Percentiles rank a stretch among this genome's conserved stretches.
These are phyloP conservation scores for Remorina albescens DNA, from an alignment of 2,797 vertebrate species.

Conservation along the genomic window DNA sequence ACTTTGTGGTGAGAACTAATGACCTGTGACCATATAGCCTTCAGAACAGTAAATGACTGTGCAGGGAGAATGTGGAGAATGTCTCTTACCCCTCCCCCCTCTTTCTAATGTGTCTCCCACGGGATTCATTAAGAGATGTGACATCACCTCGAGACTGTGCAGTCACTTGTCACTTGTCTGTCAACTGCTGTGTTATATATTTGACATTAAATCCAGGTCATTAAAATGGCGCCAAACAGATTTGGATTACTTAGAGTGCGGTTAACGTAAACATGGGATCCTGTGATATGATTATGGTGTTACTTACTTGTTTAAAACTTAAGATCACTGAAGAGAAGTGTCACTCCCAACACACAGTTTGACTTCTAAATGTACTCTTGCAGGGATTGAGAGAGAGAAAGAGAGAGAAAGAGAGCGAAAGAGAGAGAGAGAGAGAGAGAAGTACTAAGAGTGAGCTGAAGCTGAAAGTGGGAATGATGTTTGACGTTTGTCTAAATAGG, in stretches of 20 bases:
- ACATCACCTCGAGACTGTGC: slow-evolving; percentile 35
- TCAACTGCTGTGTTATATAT: slow-evolving; percentile 31
- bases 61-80: slow-evolving; percentile 46
- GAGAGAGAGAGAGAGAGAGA: no score
- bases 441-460: slow-evolving; percentile 19
- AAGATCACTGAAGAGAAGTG: slow-evolving; percentile 39
- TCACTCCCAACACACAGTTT: slow-evolving; percentile 41
- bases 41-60: slow-evolving; percentile 16
- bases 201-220: slow-evolving; percentile 37
- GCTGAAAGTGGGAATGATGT: slow-evolving; percentile 13
- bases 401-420: no score
- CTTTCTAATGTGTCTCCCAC: slow-evolving; percentile 22
- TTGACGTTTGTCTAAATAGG: background rate
- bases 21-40: slow-evolving; percentile 16
- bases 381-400: slow-evolving; percentile 38
- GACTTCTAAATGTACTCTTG: slow-evolving; percentile 35
- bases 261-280: slow-evolving; percentile 61
- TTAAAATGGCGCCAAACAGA: slow-evolving; percentile 33
- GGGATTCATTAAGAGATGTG: slow-evolving; percentile 43
- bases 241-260: slow-evolving; percentile 54
- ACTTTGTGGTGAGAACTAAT: slow-evolving; percentile 13
- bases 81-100: background rate
- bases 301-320: slow-evolving; percentile 35
- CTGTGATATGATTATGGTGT: slow-evolving; percentile 32
- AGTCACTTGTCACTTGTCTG: slow-evolving; percentile 37